Conservation (phyloP, 2,797 vertebrate genomes). For the Margarornis squamiger region DNA sequence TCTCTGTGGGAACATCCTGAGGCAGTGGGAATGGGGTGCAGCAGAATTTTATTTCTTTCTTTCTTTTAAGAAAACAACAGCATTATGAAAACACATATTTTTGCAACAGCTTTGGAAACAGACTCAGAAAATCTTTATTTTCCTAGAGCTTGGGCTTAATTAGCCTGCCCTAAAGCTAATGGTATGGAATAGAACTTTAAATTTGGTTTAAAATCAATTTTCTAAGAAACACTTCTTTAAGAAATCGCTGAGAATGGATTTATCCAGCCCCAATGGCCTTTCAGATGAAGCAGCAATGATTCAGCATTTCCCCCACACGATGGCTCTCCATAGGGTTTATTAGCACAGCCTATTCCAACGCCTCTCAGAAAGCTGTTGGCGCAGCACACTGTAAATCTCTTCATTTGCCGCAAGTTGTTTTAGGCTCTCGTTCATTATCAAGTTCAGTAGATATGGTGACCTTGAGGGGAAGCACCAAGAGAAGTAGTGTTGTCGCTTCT, state of each 20-base stretch:
- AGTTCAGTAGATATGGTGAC: neutral
- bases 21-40: neutral
- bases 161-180: neutral
- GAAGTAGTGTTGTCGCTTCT: accelerated
- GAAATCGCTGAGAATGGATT: neutral
- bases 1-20: accelerated
- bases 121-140: neutral
- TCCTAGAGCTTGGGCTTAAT: neutral
- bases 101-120: neutral
- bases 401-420: neutral
- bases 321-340: neutral
- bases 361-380: slow-evolving; percentile 1
- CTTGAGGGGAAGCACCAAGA: neutral
- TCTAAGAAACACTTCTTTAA: neutral
- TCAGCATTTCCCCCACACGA: neutral
- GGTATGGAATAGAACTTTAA: neutral
- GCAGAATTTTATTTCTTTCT: neutral
- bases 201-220: neutral
- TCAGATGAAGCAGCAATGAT: neutral
- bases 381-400: neutral
- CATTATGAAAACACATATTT: neutral
- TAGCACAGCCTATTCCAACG: neutral
- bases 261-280: neutral
- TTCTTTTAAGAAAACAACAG: neutral
- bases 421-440: neutral